These are phyloP conservation scores for Thymallus thymallus DNA, from an alignment of 2,113 vertebrate species.

Conservation along the genomic window DNA sequence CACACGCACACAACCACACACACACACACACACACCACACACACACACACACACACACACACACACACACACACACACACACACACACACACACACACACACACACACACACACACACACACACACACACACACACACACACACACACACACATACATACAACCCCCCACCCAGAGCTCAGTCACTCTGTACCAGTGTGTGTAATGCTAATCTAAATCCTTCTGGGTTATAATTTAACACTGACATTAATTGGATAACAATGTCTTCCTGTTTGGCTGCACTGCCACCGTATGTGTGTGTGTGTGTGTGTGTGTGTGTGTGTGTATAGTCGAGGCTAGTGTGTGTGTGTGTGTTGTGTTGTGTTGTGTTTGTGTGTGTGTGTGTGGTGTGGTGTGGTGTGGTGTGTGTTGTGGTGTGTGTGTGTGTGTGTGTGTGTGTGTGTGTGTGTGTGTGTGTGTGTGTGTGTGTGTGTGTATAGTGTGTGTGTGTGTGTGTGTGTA, in stretches of 20 bases:
- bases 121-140: conserved; percentile 4
- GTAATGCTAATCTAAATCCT: conserved; percentile 3
- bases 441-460: neutral
- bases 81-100: conserved; percentile 9
- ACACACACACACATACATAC: conserved; percentile 3
- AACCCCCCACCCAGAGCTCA: neutral
- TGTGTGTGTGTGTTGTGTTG: neutral
- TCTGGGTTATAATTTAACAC: neutral
- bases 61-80: neutral
- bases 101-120: conserved; percentile 9
- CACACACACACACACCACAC: neutral
- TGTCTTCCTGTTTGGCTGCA: conserved; percentile 19
- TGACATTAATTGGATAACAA: too few species aligned
- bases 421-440: neutral
- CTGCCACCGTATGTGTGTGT: neutral
- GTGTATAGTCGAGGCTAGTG: too few species aligned
- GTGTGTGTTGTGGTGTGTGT: conserved; percentile 1
- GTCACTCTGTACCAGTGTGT: neutral
- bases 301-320: neutral
- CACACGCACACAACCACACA: conserved; percentile 1
- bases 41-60: neutral
- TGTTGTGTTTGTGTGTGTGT: neutral
- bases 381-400: neutral
- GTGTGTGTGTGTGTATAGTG: conserved; percentile 9
- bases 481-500: neutral